Percentiles rank a stretch among this genome's conserved stretches.
phyloP scores from a whole-genome alignment of 2,888 invertebrate genomes.

The Ophonus ardosiacus region DNA sequence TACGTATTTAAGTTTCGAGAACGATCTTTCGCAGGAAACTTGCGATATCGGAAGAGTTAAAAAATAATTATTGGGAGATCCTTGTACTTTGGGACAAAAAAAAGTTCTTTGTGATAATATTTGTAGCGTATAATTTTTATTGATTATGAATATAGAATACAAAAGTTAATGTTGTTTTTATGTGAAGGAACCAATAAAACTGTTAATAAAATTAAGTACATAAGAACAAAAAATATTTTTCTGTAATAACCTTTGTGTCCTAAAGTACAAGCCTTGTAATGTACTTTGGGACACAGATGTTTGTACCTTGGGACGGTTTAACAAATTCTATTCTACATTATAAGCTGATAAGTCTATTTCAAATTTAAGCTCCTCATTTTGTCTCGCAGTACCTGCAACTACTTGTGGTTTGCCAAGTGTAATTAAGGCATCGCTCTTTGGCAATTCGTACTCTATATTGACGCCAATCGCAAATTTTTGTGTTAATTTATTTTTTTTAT shows the following conservation, averaged over 20 bases:
- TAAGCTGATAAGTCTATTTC: background rate
- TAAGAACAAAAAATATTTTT: too few species aligned
- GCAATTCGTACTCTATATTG: background rate
- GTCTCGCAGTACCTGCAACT: background rate
- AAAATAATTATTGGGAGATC: too few species aligned
- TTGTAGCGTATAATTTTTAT: background rate
- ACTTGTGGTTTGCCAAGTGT: background rate
- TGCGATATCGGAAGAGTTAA: too few species aligned
- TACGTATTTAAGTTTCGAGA: too few species aligned
- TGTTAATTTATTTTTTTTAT: background rate
- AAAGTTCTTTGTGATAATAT: background rate
- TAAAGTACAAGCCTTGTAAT: too few species aligned
- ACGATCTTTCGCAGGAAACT: too few species aligned
- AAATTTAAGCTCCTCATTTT: background rate
- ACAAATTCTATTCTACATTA: background rate
- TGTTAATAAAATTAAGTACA: too few species aligned
- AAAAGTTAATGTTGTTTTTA: background rate
- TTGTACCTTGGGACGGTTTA: background rate
- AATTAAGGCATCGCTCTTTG: background rate
- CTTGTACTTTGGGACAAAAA: background rate
- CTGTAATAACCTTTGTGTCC: too few species aligned
- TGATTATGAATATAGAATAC: background rate
- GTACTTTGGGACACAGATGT: background rate
- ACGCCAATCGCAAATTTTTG: background rate
- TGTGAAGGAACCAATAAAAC: background rate